Conservation (phyloP, 2,888 invertebrate species). For the Pyrocoelia pectoralis region DNA sequence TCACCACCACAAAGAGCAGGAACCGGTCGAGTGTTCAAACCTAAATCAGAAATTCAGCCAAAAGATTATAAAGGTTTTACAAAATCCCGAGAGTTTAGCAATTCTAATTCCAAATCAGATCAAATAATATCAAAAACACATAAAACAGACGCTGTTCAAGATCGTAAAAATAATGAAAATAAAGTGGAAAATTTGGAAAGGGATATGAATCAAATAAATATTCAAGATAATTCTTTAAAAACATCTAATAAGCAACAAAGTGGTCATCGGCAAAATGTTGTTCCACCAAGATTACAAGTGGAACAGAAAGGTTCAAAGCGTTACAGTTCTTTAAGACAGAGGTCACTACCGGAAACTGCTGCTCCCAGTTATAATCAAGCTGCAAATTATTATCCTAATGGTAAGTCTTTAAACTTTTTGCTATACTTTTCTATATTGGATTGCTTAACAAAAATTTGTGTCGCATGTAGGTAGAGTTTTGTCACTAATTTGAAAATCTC, state of each 20-base stretch:
- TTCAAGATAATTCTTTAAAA: conserved; percentile 47
- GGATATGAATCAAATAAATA: conserved; percentile 52
- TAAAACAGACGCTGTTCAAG: conserved; percentile 43
- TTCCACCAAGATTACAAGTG: conserved; percentile 56
- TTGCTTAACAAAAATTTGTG: too few relatives aligned
- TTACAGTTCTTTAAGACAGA: conserved; percentile 65
- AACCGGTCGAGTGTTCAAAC: conserved; percentile 51
- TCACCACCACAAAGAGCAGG: conserved; percentile 44
- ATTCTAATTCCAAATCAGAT: conserved; percentile 42
- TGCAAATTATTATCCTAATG: conserved; percentile 54
- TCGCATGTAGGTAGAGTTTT: too few relatives aligned
- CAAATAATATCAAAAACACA: conserved; percentile 42
- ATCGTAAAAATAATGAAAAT: conserved; percentile 50
- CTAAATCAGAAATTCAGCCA: conserved; percentile 42
- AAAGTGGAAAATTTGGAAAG: conserved; percentile 49
- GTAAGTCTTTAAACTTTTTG: conserved; percentile 38
- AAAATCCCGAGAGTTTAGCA: conserved; percentile 50
- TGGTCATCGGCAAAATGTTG: conserved; percentile 52
- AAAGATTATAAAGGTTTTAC: conserved; percentile 57
- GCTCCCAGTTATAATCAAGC: conserved; percentile 51
- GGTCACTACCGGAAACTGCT: conserved; percentile 65
- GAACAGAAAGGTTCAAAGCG: conserved; percentile 64
- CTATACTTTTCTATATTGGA: background rate
- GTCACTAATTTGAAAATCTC: too few relatives aligned
- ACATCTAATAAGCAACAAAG: conserved; percentile 33